Percentiles rank a stretch among this genome's conserved stretches.
Evolutionary conservation across 2,888 invertebrate genomes (phyloP).

Genomic region (Alloplasta piceator): DNA sequence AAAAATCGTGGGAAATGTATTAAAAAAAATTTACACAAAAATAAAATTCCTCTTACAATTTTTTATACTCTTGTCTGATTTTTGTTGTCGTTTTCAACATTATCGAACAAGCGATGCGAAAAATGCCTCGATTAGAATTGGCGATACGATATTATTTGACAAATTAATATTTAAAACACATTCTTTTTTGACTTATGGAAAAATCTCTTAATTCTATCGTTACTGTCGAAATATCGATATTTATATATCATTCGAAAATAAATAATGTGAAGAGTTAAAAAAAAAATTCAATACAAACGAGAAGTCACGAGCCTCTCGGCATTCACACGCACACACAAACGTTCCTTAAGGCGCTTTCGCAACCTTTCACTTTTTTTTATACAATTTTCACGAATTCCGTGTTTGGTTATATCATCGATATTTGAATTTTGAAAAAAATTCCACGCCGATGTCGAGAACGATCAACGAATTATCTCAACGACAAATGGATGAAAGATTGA

Average conservation of each 20-base stretch:
- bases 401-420: neutral
- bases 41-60: too few species aligned
- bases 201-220: slow-evolving; percentile 36
- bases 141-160: too few species aligned
- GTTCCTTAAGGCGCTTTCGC: slow-evolving; percentile 18
- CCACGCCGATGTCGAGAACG: slow-evolving; percentile 25
- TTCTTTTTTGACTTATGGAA: too few species aligned
- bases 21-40: too few species aligned
- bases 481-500: slow-evolving; percentile 54
- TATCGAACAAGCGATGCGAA: too few species aligned
- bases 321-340: slow-evolving; percentile 19
- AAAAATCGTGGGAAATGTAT: too few species aligned
- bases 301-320: slow-evolving; percentile 44
- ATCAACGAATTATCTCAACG: slow-evolving; percentile 56
- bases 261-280: slow-evolving; percentile 49
- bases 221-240: slow-evolving; percentile 44
- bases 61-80: too few species aligned
- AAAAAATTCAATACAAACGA: slow-evolving; percentile 29
- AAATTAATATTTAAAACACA: too few species aligned
- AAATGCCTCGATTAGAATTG: too few species aligned
- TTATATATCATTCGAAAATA: slow-evolving; percentile 57
- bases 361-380: slow-evolving; percentile 17
- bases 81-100: too few species aligned
- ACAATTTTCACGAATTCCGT: slow-evolving; percentile 25
- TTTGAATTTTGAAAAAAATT: slow-evolving; percentile 1